Percentiles rank a stretch among this genome's conserved stretches.
Evolutionary conservation across 2,113 vertebrate species (phyloP).

Genomic region (Colinus virginianus): DNA sequence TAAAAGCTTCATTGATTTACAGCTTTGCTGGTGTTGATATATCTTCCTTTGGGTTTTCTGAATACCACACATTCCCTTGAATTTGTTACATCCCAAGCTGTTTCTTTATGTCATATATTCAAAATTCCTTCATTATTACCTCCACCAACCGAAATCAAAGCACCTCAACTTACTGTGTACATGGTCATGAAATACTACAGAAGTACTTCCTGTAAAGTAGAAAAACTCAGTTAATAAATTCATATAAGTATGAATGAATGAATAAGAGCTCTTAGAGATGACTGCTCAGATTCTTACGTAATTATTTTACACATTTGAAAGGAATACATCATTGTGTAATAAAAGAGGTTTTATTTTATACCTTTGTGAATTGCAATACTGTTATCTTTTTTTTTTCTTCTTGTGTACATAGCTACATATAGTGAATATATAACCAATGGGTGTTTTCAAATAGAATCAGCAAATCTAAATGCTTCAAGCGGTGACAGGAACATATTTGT

Average conservation of each 20-base stretch:
- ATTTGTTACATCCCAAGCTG: background rate
- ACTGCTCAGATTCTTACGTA: background rate
- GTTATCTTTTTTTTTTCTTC: background rate
- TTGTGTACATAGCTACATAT: background rate
- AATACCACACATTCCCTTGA: background rate
- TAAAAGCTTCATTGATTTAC: background rate
- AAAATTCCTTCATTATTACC: background rate
- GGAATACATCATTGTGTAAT: background rate
- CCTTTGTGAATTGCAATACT: background rate
- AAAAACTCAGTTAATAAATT: background rate
- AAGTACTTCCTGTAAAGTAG: background rate
- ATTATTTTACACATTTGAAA: background rate
- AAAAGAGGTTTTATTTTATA: background rate
- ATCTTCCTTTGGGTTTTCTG: background rate
- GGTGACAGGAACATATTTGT: slow-evolving; percentile 6
- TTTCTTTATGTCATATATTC: background rate
- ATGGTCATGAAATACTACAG: background rate
- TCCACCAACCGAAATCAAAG: background rate
- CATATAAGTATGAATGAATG: background rate
- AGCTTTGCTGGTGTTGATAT: background rate
- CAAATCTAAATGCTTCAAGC: slow-evolving; percentile 23
- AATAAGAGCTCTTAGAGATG: background rate
- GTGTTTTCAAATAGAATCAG: slow-evolving; percentile 17
- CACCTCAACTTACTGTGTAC: background rate
- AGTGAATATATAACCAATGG: background rate